Conservation (phyloP, 2,113 vertebrate species). For the Hemiprocne comata region DNA sequence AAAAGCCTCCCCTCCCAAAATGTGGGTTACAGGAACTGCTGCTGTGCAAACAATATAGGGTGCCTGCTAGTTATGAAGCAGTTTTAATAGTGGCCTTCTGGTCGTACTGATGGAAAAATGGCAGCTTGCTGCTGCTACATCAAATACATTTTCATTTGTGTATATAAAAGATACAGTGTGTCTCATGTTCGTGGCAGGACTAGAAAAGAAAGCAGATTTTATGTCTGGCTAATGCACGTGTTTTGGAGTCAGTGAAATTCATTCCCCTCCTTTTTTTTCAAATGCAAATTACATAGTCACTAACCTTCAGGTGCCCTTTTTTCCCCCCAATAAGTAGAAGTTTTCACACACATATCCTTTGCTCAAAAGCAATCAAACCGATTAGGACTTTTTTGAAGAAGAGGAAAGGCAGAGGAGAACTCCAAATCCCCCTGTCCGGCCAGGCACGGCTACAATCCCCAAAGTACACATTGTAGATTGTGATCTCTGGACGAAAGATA, state of each 20-base stretch:
- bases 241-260: neutral
- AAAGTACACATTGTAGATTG: neutral
- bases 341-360: neutral
- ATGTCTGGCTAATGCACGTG: neutral
- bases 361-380: neutral
- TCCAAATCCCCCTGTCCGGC: neutral
- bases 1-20: neutral
- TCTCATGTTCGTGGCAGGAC: neutral
- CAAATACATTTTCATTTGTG: neutral
- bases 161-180: neutral
- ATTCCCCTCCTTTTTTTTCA: neutral
- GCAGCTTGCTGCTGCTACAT: neutral
- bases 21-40: neutral
- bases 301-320: neutral
- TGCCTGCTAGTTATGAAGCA: neutral
- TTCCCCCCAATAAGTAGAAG: neutral
- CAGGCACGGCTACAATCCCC: neutral
- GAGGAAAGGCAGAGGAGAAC: neutral
- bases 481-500: conserved; percentile 52
- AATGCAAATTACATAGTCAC: neutral
- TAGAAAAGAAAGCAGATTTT: neutral
- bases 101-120: neutral
- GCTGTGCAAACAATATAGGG: neutral
- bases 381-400: neutral
- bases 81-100: neutral